Percentiles rank a stretch among this genome's conserved stretches.
phyloP scores from a whole-genome alignment of 1,140 invertebrate species.

The Tetranychus urticae region DNA sequence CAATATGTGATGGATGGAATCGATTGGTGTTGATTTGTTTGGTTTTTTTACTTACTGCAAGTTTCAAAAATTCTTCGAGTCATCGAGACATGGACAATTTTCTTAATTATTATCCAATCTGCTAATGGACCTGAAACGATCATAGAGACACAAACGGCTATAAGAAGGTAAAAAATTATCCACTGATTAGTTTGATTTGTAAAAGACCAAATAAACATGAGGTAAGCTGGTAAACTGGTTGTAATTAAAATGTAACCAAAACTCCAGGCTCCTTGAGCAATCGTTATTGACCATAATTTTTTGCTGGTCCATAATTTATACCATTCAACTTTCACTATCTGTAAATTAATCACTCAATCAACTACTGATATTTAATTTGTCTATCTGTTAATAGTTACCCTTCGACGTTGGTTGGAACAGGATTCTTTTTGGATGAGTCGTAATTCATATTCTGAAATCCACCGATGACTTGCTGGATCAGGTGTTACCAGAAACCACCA shows the following conservation, averaged over 20 bases:
- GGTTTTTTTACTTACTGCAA: neutral
- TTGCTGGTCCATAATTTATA: neutral
- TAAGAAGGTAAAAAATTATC: neutral
- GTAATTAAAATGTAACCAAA: neutral
- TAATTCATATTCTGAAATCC: neutral
- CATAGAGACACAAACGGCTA: neutral
- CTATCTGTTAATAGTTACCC: neutral
- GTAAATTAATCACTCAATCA: neutral
- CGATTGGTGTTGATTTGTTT: neutral
- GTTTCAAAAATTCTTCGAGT: neutral
- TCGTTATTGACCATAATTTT: neutral
- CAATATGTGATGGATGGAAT: neutral
- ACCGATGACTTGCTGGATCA: neutral
- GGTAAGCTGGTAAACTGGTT: neutral
- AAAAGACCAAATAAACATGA: neutral
- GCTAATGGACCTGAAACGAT: neutral
- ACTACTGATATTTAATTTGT: neutral
- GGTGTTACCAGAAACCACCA: neutral
- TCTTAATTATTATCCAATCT: neutral
- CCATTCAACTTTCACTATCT: neutral
- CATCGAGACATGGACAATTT: neutral
- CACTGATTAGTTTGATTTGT: neutral
- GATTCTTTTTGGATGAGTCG: neutral
- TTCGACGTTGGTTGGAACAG: neutral
- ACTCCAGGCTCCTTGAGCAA: neutral